Evolutionary conservation across 2,797 vertebrate species (phyloP), one percentile per base, ranked within the genome.

Genomic region (Lepus oiostolus): DNA sequence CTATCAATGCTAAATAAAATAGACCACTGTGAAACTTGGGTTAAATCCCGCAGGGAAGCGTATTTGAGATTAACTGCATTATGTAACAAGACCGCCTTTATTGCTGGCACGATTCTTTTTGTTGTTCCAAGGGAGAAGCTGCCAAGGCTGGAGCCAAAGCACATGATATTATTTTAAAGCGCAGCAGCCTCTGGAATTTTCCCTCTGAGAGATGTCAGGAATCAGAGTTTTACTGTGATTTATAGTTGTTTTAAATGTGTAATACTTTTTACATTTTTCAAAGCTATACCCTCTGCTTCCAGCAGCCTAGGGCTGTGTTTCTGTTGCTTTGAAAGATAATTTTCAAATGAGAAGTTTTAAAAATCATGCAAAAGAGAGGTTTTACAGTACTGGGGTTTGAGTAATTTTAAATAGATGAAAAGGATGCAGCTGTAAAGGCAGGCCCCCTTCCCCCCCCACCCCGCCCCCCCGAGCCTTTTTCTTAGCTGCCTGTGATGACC

Each of bases 1-100:
- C 95, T 98, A 96, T 97, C 97, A 96, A 80, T 93, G 97, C 92
- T 97, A 97, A 98, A 96, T 97, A 92, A 94, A 98, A 96, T 90
- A 96, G 88, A 85, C 96, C 96, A 84, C 96, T 98, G 94, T 97
- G 97, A 96, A 96, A 95, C 96, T 97, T 97, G 90, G 75, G 97
- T 96, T 91, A 88, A 95, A 74, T 96, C 95, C 96, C 95, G 67
- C 4, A 96, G 84, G 95, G 92, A 96, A 97, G 89, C 82, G 86
- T 95, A 88, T 63, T 58, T 76, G 82, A 32, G 21, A 93, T 97
- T 96, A 96, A 94, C 94, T 97, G 93, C 93, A 74, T 97, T 98
- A 92, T 96, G 68, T 95, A 97, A 98, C 95, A 96, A 97, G 97
- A 77, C 79, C 35, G 83, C 67, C 82, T 82, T 84, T 97, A 97